Base-by-base conservation (phyloP, 2,888 invertebrate genomes). In the Scaptomyza flava region DNA sequence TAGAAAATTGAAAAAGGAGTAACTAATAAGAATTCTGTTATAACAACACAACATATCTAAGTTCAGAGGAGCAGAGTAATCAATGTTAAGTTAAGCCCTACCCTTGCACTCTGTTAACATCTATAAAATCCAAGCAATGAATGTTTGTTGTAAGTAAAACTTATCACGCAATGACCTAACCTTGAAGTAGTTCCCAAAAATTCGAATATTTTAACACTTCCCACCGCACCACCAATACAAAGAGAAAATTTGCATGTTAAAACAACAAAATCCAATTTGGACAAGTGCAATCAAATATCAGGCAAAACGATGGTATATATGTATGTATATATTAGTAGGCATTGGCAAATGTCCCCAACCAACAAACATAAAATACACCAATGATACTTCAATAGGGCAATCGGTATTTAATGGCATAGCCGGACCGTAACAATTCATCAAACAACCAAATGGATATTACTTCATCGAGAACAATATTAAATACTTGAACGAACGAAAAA, bases 391-490 rank as follows among this genome's bases (percentile, higher is more conserved):
- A 69, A 84, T 71, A 69, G 67, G 73, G 62, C 77, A 68, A 69
- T 68, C 77, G 65, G 68, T 72, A 68, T 81, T 80, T 76, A 81
- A 80, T 77, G 73, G 72, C 76, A 56, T 58, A 41, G 56, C 51
- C 71, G 66, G 69, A 75, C 77, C 75, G 82, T 82, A 81, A 77
- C 82, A 81, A 82, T 84, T 82, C 85, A 84, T 84, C 82, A 84
- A 79, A 82, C 82, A 84, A 41, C 57, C 82, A 78, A 85, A 82
- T 82, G 83, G 86, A 83, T 81, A 83, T 83, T 86, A 84, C 84
- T 84, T 81, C 73, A 84, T 81, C 83, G 86, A 84, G 81, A 79
- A 83, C 84, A 83, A 86, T 84, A 84, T 84, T 84, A 84, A 84
- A 84, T 84, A 86, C 84, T 86, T 86, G 81, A 86, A 76, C 81